These are phyloP conservation scores for Lonchura striata DNA, from an alignment of 2,113 vertebrate species.

Conservation along the genomic window DNA sequence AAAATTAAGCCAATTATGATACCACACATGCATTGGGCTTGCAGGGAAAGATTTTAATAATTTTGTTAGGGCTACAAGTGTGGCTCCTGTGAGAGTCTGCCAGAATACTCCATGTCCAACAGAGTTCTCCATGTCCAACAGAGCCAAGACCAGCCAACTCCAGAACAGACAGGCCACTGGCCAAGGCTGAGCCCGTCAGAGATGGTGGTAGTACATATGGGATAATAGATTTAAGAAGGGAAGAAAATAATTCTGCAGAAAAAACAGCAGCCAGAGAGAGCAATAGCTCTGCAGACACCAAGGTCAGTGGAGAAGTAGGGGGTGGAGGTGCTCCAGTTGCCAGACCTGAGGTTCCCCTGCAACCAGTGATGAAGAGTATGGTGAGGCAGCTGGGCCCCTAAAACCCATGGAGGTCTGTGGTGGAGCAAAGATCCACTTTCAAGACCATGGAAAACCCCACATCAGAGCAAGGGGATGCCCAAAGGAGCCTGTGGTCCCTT, in stretches of 20 bases:
- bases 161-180: not conserved
- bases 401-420: not conserved
- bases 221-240: not conserved
- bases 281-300: not conserved
- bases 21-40: not conserved
- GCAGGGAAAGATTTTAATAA: not conserved
- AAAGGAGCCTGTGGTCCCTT: not conserved
- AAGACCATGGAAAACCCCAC: not conserved
- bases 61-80: not conserved
- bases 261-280: not conserved
- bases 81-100: not conserved
- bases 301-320: not conserved
- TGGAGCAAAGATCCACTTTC: not conserved
- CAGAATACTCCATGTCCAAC: not conserved
- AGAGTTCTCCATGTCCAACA: not conserved
- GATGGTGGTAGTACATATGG: not conserved
- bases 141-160: not conserved
- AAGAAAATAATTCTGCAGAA: not conserved
- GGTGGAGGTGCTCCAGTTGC: not conserved
- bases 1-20: not conserved
- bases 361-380: not conserved
- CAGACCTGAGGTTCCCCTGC: not conserved
- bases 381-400: not conserved
- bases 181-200: accelerated
- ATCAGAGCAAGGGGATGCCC: not conserved